Base-by-base conservation (phyloP, 2,797 vertebrate genomes). In the Argentina silus region DNA sequence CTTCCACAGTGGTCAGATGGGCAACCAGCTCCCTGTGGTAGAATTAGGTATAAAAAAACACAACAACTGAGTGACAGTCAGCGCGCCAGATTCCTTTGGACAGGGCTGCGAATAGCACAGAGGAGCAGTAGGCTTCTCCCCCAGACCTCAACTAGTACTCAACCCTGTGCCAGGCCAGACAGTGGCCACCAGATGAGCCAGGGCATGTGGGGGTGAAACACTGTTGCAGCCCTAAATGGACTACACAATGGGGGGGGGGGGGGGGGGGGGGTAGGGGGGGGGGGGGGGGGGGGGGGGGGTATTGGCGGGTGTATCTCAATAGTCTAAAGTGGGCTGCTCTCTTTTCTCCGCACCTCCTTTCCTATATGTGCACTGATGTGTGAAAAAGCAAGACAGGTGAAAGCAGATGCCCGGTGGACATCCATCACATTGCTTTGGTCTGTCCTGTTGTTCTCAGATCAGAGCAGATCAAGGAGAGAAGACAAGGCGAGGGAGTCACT, bases 1-100 rank as follows among this genome's bases (percentile, higher is more conserved):
- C 80, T 79, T 87, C 87, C 83, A 79, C 88, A 87, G 85, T 93
- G 93, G 92, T 94, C 93, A 94, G 92, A 93, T 93, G 92, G 93
- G 93, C 93, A 91, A 89, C 89, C 80, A 62, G 81, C 84, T 91
- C 92, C 90, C 88, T 90, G 89, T 93, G 92, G 91, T 93, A 85
- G 89, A 89, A 93, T 92, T 91, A 93, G 87, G 83, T 84, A 90
- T 87, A 70, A 87, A 78, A 91, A 74, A 76, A 73, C 67, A 55
- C 68, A 79, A 82, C 72, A 80, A 66, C 84, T 89, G 91, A 93
- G 89, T 94, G 93, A 93, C 90, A 93, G 91, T 93, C 92, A 90
- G 88, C 60, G 10, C 82, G 83, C 75, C 88, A 90, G 90, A 94
- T 93, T 92, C 91, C 92, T 94, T 90, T 92, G 91, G 93, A 93